Percentiles rank a stretch among this genome's conserved stretches.
Conservation (phyloP, 2,113 vertebrate species). For the Callipepla californica region DNA sequence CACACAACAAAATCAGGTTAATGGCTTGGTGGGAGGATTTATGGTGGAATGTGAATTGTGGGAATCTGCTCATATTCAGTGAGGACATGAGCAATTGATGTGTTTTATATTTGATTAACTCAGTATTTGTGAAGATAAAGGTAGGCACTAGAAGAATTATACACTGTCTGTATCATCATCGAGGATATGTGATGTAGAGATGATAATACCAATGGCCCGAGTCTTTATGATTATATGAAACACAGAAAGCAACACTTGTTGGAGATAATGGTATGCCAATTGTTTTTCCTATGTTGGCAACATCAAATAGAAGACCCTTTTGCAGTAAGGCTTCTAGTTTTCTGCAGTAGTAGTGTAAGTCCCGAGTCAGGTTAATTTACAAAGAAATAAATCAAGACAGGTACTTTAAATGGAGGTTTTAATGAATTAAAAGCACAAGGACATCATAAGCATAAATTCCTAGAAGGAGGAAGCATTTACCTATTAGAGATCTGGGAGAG, state of each 20-base stretch:
- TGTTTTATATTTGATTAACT: not conserved
- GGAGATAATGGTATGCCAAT: not conserved
- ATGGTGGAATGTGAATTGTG: not conserved
- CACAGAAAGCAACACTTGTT: not conserved
- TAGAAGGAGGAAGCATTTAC: not conserved
- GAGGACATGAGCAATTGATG: not conserved
- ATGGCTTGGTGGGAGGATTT: not conserved
- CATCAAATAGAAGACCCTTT: not conserved
- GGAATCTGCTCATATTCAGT: not conserved
- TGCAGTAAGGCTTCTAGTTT: not conserved
- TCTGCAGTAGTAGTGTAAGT: not conserved
- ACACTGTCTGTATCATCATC: not conserved
- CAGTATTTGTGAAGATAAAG: not conserved
- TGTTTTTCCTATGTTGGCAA: not conserved
- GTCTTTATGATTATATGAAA: not conserved
- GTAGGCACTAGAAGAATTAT: not conserved
- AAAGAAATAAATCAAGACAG: not conserved
- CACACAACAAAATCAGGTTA: not conserved
- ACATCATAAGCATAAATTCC: not conserved
- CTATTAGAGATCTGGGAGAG: not conserved
- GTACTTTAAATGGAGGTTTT: not conserved
- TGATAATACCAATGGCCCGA: not conserved
- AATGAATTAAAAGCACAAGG: not conserved
- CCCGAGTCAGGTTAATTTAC: not conserved
- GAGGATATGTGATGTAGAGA: not conserved